A percentile compares a stretch with the other conserved stretches of the same genome.
These are phyloP conservation scores for Pelobates fuscus DNA, from an alignment of 2,113 vertebrate species.

Conservation along the genomic window DNA sequence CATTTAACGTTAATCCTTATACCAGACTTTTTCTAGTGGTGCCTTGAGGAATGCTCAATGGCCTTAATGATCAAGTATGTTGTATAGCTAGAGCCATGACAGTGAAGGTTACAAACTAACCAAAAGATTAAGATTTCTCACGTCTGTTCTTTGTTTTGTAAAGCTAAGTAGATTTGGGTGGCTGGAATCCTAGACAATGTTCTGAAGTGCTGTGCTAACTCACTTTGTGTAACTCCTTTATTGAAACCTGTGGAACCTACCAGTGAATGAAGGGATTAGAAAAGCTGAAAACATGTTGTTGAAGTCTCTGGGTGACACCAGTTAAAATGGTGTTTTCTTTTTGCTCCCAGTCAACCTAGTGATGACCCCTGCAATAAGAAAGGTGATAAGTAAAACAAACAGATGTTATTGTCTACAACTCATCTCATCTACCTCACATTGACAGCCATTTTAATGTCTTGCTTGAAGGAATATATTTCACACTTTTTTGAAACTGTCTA, in stretches of 20 bases:
- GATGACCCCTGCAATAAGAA: constrained; percentile 52
- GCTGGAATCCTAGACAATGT: constrained; percentile 46
- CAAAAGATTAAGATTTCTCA: constrained; percentile 41
- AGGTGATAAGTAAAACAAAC: constrained; percentile 49
- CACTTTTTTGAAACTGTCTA: too few relatives aligned
- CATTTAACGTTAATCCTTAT: constrained; percentile 38
- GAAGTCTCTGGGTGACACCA: constrained; percentile 53
- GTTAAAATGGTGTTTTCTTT: constrained; percentile 58
- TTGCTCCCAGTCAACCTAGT: constrained; percentile 53
- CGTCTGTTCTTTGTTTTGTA: constrained; percentile 48
- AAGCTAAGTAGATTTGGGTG: constrained; percentile 53
- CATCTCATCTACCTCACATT: background rate
- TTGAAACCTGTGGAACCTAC: constrained; percentile 46
- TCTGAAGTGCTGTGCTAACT: constrained; percentile 49
- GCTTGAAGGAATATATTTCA: background rate
- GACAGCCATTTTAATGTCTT: background rate
- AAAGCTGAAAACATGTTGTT: constrained; percentile 50
- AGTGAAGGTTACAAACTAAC: constrained; percentile 28
- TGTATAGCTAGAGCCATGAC: constrained; percentile 37
- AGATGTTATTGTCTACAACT: background rate
- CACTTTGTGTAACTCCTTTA: constrained; percentile 37
- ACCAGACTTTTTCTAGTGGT: constrained; percentile 22
- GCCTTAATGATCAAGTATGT: background rate
- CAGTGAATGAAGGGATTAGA: constrained; percentile 52
- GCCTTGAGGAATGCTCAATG: constrained; percentile 39